These are phyloP conservation scores for Odontomyia ornata DNA, from an alignment of 2,888 invertebrate species.

Conservation along the genomic window DNA sequence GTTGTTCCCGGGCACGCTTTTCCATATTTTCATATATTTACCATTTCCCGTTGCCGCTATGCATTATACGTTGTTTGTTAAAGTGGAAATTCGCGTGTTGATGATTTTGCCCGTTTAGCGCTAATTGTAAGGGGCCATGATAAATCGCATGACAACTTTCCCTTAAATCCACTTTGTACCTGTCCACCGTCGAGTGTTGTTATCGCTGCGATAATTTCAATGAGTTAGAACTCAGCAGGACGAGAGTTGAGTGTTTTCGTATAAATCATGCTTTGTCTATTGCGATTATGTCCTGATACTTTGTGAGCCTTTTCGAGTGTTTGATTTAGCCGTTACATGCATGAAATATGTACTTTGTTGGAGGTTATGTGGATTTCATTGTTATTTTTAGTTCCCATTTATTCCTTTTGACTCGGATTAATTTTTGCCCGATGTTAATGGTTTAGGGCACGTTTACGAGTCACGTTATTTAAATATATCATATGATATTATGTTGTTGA, in stretches of 20 bases:
- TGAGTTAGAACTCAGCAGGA: not conserved
- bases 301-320: not conserved
- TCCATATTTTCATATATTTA: constrained; percentile 17
- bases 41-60: not conserved
- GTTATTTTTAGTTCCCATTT: not conserved
- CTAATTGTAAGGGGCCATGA: constrained; percentile 34
- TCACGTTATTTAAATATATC: too few relatives aligned
- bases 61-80: not conserved
- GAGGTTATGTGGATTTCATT: not conserved
- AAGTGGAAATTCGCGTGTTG: constrained; percentile 34
- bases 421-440: too few relatives aligned
- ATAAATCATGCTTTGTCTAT: constrained; percentile 6
- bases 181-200: constrained; percentile 25
- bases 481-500: too few relatives aligned
- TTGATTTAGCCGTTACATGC: not conserved
- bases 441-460: not conserved
- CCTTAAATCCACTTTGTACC: constrained; percentile 11
- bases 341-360: not conserved
- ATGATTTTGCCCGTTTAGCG: constrained; percentile 24
- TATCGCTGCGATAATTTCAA: constrained; percentile 11
- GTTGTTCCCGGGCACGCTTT: not conserved
- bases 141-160: constrained; percentile 25
- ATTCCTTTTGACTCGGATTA: not conserved
- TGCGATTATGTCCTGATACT: not conserved
- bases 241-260: not conserved